A percentile compares a stretch with the other conserved stretches of the same genome.
These are phyloP conservation scores for Protonibea diacanthus DNA, from an alignment of 2,797 vertebrate genomes.

Conservation along the genomic window DNA sequence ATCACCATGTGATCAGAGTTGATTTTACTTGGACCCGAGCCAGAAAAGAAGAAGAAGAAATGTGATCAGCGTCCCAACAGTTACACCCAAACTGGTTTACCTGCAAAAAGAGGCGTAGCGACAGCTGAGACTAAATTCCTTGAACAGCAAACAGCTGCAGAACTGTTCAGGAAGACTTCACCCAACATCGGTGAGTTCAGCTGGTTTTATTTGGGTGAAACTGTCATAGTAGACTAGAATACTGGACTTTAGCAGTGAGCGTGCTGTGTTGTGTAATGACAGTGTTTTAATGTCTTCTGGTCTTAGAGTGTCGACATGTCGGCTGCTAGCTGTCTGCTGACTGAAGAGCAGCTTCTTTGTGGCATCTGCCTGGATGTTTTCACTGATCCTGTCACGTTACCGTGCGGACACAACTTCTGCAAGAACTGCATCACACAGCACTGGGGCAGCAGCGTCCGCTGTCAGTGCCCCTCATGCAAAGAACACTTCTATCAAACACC, in stretches of 20 bases:
- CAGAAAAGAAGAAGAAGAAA: not conserved
- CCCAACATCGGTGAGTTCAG: constrained; percentile 2
- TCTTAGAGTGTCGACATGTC: not conserved
- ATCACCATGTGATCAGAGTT: too few relatives aligned
- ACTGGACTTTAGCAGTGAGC: not conserved
- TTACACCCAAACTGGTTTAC: constrained; percentile 16
- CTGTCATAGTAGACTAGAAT: not conserved
- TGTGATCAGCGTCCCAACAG: not conserved
- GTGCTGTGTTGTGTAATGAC: too few relatives aligned
- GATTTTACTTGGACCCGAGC: not conserved
- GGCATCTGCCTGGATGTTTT: constrained; percentile 33
- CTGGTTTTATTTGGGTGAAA: not conserved
- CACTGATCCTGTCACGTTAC: constrained; percentile 1
- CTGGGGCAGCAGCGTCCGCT: constrained; percentile 6
- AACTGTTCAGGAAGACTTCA: not conserved
- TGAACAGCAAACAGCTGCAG: not conserved
- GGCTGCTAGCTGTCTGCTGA: not conserved
- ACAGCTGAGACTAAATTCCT: not conserved
- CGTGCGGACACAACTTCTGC: constrained; percentile 43
- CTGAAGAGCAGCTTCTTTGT: constrained; percentile 16
- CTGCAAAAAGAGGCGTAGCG: not conserved
- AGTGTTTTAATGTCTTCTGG: not conserved
- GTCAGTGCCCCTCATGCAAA: constrained; percentile 18
- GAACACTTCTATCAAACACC: not conserved
- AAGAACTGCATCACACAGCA: constrained; percentile 14